Percentiles rank a stretch among this genome's conserved stretches.
These are phyloP conservation scores for Choloepus didactylus DNA, from an alignment of 2,797 vertebrate genomes.

Conservation along the genomic window DNA sequence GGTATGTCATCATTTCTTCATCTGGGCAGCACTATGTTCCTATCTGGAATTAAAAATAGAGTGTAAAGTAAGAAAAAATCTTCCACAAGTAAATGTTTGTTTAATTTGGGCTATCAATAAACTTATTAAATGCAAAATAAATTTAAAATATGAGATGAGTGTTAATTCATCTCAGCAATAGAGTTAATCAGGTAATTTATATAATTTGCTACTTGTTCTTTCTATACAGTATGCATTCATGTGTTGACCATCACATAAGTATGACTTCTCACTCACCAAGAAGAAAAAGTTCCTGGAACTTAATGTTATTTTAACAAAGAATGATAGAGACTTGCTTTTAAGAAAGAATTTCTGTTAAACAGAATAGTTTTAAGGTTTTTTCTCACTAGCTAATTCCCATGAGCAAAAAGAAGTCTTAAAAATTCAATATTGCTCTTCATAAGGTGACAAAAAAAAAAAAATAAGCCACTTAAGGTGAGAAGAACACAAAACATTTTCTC, in stretches of 20 bases:
- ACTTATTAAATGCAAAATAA: neutral
- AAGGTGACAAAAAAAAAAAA: neutral
- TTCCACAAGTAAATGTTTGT: neutral
- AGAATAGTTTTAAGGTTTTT: neutral
- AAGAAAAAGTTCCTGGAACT: neutral
- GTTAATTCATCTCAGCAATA: neutral
- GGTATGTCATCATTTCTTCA: neutral
- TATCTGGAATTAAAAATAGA: constrained; percentile 12
- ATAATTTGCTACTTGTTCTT: neutral
- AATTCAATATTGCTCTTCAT: neutral
- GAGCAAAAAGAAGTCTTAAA: neutral
- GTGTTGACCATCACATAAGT: neutral
- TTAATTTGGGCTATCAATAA: neutral
- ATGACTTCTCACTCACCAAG: neutral
- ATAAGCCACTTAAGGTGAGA: neutral
- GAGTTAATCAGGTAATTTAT: neutral
- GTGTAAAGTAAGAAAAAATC: neutral
- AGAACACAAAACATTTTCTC: neutral
- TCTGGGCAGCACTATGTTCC: neutral
- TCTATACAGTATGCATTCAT: neutral
- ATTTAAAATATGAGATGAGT: neutral
- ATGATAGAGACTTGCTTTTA: neutral
- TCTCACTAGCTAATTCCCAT: neutral
- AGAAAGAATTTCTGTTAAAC: neutral
- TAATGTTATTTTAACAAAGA: neutral